Percentiles rank a stretch among this genome's conserved stretches.
phyloP scores from a whole-genome alignment of 1,140 invertebrate genomes.

The Trinorchestia longiramus region DNA sequence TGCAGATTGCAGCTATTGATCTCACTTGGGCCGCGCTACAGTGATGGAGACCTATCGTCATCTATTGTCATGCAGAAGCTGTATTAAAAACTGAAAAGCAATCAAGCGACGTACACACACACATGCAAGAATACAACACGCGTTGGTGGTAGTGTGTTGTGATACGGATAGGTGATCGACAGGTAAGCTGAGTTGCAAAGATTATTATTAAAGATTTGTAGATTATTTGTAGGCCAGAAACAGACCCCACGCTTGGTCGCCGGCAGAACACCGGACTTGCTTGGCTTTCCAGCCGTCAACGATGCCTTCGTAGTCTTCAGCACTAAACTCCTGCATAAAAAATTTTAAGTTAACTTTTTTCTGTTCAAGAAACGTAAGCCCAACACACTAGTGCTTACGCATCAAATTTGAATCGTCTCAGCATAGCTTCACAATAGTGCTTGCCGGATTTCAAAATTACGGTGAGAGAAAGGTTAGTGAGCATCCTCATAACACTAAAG shows the following conservation, averaged over 20 bases:
- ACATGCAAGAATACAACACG: neutral
- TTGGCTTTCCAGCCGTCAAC: conserved; percentile 74
- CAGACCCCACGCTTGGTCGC: conserved; percentile 74
- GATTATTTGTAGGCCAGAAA: conserved; percentile 70
- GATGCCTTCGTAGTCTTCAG: conserved; percentile 72
- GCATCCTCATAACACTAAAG: too few species aligned
- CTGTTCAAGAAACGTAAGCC: too few species aligned
- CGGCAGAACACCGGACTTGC: conserved; percentile 70
- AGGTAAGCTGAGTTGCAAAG: neutral
- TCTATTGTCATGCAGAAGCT: too few species aligned
- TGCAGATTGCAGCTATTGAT: too few species aligned
- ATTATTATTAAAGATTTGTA: neutral
- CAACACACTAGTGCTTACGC: too few species aligned
- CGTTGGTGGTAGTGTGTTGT: too few species aligned
- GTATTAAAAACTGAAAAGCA: neutral
- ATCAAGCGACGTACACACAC: neutral
- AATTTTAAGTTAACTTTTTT: neutral
- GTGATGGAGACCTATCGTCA: too few species aligned
- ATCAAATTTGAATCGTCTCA: too few species aligned
- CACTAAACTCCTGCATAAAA: conserved; percentile 68
- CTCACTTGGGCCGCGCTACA: too few species aligned
- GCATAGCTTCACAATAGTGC: too few species aligned
- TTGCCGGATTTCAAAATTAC: too few species aligned
- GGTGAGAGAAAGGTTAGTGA: too few species aligned
- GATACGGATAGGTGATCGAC: neutral